phyloP scores from a whole-genome alignment of 1,140 invertebrate species.

The Orius insidiosus region DNA sequence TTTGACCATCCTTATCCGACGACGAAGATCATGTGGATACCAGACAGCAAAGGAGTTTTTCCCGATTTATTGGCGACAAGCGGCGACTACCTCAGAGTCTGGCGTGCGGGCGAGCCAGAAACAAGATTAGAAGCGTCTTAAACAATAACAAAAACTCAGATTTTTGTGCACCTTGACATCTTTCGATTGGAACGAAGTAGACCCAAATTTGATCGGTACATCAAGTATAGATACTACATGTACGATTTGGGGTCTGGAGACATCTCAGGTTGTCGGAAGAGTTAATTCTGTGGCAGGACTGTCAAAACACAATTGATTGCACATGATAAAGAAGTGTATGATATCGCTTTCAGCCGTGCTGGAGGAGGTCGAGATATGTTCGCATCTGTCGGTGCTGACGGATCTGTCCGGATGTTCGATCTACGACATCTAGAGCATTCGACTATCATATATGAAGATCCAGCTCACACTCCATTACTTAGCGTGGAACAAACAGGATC shows the following conservation, averaged over 20 bases:
- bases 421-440: slow-evolving; percentile 94
- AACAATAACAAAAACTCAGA: slow-evolving; percentile 99
- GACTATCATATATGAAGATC: slow-evolving; percentile 98
- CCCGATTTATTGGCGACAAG: slow-evolving; percentile 74
- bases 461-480: slow-evolving; percentile 90
- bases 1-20: slow-evolving; percentile 99
- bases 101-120: slow-evolving; percentile 85
- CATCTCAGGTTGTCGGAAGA: slow-evolving; percentile 59
- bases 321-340: slow-evolving; percentile 99
- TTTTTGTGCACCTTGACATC: slow-evolving; percentile 98
- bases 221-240: slow-evolving; percentile 99
- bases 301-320: slow-evolving; percentile 98
- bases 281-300: slow-evolving; percentile 82
- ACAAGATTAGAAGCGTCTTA: slow-evolving; percentile 82
- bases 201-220: slow-evolving; percentile 94
- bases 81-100: slow-evolving; percentile 95
- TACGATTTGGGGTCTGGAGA: slow-evolving; percentile 98
- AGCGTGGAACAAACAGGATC: slow-evolving; percentile 99
- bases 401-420: slow-evolving; percentile 98
- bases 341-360: slow-evolving; percentile 91
- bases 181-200: slow-evolving; percentile 99
- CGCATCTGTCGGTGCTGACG: slow-evolving; percentile 96
- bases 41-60: slow-evolving; percentile 90
- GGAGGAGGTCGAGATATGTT: slow-evolving; percentile 99
- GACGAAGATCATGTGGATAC: slow-evolving; percentile 99